These are phyloP conservation scores for Gallirallus australis DNA, from an alignment of 2,797 vertebrate species.

Conservation along the genomic window DNA sequence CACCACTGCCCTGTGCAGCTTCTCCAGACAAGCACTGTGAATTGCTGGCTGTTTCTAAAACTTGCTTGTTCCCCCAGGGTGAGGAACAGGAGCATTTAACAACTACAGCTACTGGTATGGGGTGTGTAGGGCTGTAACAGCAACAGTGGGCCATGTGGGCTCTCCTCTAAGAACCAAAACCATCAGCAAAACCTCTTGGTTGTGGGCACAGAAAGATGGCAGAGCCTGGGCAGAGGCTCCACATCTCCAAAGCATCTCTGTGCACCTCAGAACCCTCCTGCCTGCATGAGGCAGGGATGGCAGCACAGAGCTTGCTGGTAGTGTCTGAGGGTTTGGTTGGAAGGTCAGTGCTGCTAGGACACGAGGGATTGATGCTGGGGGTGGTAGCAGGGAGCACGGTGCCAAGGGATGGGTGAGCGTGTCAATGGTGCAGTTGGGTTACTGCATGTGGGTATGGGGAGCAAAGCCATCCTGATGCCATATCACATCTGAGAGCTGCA, in stretches of 20 bases:
- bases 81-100: background rate
- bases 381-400: background rate
- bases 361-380: background rate
- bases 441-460: accelerated
- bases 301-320: background rate
- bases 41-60: background rate
- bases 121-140: background rate
- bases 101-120: background rate
- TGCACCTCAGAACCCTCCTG: background rate
- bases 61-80: accelerated
- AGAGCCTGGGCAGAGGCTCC: background rate
- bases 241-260: accelerated
- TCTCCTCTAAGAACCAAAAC: background rate
- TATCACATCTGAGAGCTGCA: accelerated
- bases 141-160: too few relatives aligned
- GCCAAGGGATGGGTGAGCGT: too few relatives aligned
- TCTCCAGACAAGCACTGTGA: background rate
- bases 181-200: background rate
- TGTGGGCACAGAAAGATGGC: accelerated
- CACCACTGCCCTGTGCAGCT: accelerated
- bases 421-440: background rate
- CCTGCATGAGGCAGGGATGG: accelerated
- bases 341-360: background rate
- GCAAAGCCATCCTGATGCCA: background rate
- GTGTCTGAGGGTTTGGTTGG: background rate